These are phyloP conservation scores for Megalopta genalis DNA, from an alignment of 1,140 invertebrate species.

Conservation along the genomic window DNA sequence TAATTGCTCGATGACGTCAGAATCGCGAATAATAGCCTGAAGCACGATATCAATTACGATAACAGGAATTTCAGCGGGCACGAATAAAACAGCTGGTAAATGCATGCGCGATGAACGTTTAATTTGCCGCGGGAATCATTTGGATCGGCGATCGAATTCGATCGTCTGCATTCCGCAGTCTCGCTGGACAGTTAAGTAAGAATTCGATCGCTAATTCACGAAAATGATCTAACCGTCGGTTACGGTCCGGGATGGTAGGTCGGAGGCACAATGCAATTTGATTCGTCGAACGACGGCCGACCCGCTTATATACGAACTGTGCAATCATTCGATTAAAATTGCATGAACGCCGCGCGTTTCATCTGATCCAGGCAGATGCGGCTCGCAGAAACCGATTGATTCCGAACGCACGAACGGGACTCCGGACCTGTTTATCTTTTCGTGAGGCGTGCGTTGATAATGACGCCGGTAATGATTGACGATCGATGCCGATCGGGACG, in stretches of 20 bases:
- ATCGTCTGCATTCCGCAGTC: too few species aligned
- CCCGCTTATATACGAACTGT: slow-evolving; percentile 45
- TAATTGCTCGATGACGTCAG: too few species aligned
- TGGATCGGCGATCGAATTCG: background rate
- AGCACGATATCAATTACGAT: too few species aligned
- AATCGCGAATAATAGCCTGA: too few species aligned
- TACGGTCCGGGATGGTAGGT: slow-evolving; percentile 7
- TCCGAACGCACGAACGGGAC: slow-evolving; percentile 45
- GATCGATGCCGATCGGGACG: slow-evolving; percentile 49
- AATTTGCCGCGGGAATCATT: background rate
- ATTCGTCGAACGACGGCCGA: slow-evolving; percentile 28
- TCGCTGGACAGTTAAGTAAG: background rate
- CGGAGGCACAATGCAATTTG: slow-evolving; percentile 51
- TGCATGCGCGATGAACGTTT: background rate
- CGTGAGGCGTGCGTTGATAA: slow-evolving; percentile 1
- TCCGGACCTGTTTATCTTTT: slow-evolving; percentile 45
- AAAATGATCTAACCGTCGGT: slow-evolving; percentile 52
- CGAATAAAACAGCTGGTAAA: background rate
- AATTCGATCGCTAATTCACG: slow-evolving; percentile 50
- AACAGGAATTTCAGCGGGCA: background rate
- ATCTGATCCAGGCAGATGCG: slow-evolving; percentile 45
- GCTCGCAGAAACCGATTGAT: slow-evolving; percentile 41
- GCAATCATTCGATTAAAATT: slow-evolving; percentile 65
- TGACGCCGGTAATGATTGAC: slow-evolving; percentile 49
- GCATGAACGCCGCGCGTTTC: slow-evolving; percentile 38